Base-by-base conservation (phyloP, 1,140 invertebrate genomes). In the Olivierus martensii region DNA sequence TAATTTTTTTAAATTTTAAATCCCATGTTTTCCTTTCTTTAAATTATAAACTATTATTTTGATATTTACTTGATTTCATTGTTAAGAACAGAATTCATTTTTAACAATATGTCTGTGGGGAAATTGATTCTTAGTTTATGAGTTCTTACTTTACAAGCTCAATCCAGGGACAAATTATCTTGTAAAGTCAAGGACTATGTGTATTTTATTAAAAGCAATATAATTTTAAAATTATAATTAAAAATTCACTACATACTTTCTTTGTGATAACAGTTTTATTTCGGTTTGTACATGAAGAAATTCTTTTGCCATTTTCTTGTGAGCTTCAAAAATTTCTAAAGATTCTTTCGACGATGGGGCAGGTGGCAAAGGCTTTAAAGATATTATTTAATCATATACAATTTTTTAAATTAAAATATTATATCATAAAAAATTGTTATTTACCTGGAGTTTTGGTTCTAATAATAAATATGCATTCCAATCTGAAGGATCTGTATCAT, bases 271-370 rank as follows among this genome's bases (percentile, higher is more conserved):
- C 15, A 49, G 21, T 12, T 53, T 18, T 36, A 49, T 53, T 52
- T 53, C 53, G 46, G 37, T 49, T 50, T 43, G 52, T 19, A 55
- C 59, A 59, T 37, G 38, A 18, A 57, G 38, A n/a, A 54, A 51
- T 44, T 60, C 54, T 12, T 49, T 17, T 3, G 55, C 46, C 57
- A 89, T 75, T 64, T 80, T 75, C 61, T 85, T 85, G 66, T 92
- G 87, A 59, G 88, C 82, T 51, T 89, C 77, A 69, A 85, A 92
- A 52, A 92, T 84, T 51, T 79, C 69, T 61, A 83, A 75, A 36
- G 87, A 91, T 65, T 83, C 78, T 21, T 28, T 28, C 9, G 79
- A 74, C 67, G 82, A 83, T 50, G 79, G 74, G 68, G 87, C 82
- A 7, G 88, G 87, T 18, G 81, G 79, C 46, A 85, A 75, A 0